These are phyloP conservation scores for Nibea albiflora DNA, from an alignment of 2,113 vertebrate species.

Conservation along the genomic window DNA sequence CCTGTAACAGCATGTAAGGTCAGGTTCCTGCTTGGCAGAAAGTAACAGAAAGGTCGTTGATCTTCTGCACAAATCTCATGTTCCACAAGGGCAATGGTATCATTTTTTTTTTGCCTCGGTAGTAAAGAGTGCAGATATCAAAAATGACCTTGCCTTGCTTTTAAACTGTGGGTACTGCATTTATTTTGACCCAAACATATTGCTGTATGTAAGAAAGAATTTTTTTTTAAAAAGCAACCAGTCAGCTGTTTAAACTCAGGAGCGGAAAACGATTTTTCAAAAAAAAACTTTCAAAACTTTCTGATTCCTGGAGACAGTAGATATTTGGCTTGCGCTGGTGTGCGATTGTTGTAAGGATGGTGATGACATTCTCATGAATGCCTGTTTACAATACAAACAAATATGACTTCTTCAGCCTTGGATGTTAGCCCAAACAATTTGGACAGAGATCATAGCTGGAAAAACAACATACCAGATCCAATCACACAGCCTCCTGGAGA, in stretches of 20 bases:
- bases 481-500: neutral
- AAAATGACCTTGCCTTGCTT: constrained; percentile 43
- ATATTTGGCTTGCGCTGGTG: neutral
- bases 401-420: neutral
- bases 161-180: constrained; percentile 8
- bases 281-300: neutral
- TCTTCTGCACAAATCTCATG: constrained; percentile 43
- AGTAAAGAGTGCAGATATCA: constrained; percentile 14
- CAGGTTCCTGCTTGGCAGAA: constrained; percentile 31
- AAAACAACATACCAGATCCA: neutral
- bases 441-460: neutral
- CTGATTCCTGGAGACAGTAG: neutral
- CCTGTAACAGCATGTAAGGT: constrained; percentile 32
- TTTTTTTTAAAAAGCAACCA: too few species aligned
- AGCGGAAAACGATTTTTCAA: neutral
- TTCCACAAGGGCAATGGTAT: constrained; percentile 30
- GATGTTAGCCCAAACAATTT: constrained; percentile 18
- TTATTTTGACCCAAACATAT: constrained; percentile 10
- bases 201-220: neutral
- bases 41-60: constrained; percentile 47
- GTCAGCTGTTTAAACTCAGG: neutral
- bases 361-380: neutral
- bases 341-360: neutral
- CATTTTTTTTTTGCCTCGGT: constrained; percentile 27
- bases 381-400: neutral